Percentiles rank a stretch among this genome's conserved stretches.
Evolutionary conservation across 2,113 vertebrate genomes (phyloP).

Genomic region (Macrotis lagotis): DNA sequence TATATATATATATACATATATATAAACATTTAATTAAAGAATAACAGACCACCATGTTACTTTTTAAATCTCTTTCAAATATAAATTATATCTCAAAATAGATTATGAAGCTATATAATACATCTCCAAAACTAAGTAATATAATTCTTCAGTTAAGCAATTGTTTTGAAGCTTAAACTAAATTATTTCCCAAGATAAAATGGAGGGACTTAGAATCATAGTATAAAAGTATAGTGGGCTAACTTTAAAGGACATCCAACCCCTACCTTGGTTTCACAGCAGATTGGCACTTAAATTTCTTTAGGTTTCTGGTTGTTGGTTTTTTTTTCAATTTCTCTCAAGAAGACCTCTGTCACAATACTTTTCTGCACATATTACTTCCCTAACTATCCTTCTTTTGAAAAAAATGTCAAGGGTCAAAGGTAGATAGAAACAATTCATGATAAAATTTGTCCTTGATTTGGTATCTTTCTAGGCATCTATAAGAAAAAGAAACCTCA

Average conservation of each 20-base stretch:
- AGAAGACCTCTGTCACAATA: no score
- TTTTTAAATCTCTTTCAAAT: conserved; percentile 19
- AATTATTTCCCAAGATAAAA: neutral
- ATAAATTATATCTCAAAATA: neutral
- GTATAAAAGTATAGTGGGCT: neutral
- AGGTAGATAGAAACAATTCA: no score
- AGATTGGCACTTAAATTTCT: no score
- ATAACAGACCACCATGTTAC: neutral
- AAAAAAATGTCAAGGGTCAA: no score
- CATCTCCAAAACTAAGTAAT: conserved; percentile 15
- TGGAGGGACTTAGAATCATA: neutral
- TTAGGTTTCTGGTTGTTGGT: no score
- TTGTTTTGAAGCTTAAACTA: neutral
- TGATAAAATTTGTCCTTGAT: no score
- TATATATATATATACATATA: no score
- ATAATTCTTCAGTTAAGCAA: conserved; percentile 41
- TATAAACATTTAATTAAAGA: conserved; percentile 33
- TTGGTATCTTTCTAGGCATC: no score
- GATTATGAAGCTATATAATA: neutral
- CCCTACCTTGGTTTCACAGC: neutral
- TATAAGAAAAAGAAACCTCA: no score
- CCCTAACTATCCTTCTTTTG: no score
- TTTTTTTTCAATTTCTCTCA: no score
- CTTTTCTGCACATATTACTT: no score
- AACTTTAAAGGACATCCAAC: neutral